Evolutionary conservation across 2,797 vertebrate species (phyloP), one percentile per base, ranked within the genome.

Genomic region (Falco peregrinus): DNA sequence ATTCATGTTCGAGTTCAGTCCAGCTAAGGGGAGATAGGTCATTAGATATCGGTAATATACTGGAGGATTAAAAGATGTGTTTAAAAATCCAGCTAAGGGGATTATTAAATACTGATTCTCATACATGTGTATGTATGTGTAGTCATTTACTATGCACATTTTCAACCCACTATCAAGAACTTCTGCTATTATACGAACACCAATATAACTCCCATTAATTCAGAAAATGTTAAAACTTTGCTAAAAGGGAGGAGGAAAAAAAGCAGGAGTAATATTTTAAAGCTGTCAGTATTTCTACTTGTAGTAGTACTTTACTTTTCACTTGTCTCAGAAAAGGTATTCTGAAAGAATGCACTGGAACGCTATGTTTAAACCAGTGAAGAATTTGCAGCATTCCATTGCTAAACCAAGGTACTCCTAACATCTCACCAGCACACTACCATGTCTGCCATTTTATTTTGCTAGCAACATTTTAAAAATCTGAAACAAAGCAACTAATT

Each of bases 1-100:
- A 99, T 99, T 99, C 99, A 99, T 98, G 98, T 98, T 99, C 95
- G 99, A 98, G 98, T 99, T 99, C 97, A 99, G 98, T 98, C 99
- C 99, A 98, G 99, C 99, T 99, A 96, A 10, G 28, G 47, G n/a
- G n/a, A 96, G 86, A 91, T 0, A 95, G 37, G 56, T 18, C 16
- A 29, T 97, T 69, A 95, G 67, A 67, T 16, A 95, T 9, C 45
- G 39, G 6, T 8, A 47, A 71, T 0, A 26, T 1, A 70, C 14
- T 2, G 28, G 20, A 20, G 65, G 31, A 26, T 4, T 54, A 43
- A 68, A 75, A 75, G 41, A 41, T 4, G 7, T 10, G 25, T 35
- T 90, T 74, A 65, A 82, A 76, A 80, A 59, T n/a, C 28, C 33
- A 76, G 61, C 54, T 35, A 7, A 25, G 68, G 45, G 31, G 79